Base-by-base conservation (phyloP, 2,113 vertebrate species). In the Neotragus moschatus region DNA sequence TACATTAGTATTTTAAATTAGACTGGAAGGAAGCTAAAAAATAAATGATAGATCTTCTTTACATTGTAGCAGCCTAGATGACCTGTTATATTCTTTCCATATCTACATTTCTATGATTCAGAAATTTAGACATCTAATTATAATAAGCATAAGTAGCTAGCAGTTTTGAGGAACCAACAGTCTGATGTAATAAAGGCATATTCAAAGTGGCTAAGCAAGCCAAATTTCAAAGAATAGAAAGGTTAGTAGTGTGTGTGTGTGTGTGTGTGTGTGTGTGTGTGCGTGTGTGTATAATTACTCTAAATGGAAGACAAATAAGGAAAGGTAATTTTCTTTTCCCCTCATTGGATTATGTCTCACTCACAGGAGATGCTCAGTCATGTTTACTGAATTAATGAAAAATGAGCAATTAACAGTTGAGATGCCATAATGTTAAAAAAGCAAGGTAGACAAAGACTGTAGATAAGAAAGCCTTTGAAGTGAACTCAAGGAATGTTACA, bases 41-140 rank as follows among this genome's bases (percentile, higher is more conserved):
- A 39, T 84, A 82, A 89, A 93, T 28, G 73, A 70, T 66, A 88
- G 60, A 53, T 60, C 45, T 90, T 94, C 84, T 97, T 88, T 79
- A 90, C 5, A 47, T 2, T 49, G 15, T n/a, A 58, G 77, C 47
- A 85, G n/a, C 51, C 70, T 93, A 36, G 19, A 51, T 33, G 26
- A 84, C 28, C 53, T 56, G 30, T 84, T 96, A 73, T 87, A 86
- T 63, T 61, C 43, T 79, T 89, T 86, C 53, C 36, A 11, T 70
- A 21, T 77, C 75, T 88, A 93, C 73, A 94, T 49, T 75, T 77
- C 28, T 56, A 30, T n/a, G 33, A 77, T 33, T 87, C 85, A 92
- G 61, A 96, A 88, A 86, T 66, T 33, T 61, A 92, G n/a, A 55
- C 51, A 25, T 53, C 25, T 60, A 94, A 63, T 87, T 88, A 90